Base-by-base conservation (phyloP, 2,888 invertebrate genomes). In the Tenodera sinensis region DNA sequence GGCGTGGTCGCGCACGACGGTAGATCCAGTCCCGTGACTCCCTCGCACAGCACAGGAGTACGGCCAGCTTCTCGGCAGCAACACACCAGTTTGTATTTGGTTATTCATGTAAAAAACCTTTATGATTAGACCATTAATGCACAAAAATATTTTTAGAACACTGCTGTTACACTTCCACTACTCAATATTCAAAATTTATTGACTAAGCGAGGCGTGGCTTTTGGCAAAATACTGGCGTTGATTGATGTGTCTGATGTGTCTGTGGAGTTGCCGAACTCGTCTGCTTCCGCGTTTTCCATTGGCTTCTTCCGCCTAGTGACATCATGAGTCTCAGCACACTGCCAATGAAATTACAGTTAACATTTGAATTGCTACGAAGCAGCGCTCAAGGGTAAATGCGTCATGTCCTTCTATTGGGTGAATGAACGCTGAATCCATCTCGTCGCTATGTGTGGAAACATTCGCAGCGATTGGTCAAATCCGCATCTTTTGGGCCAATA, bases 271-370 rank as follows among this genome's bases (percentile, higher is more conserved):
- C 90, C 89, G 83, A 90, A 89, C 88, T 85, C 34, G 84, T 85
- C 87, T 90, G 90, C 84, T 89, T 91, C 90, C 89, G 81, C 42
- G 82, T 89, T 88, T 89, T 84, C 90, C 90, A 91, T 91, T 91
- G 91, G 91, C 91, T 91, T 90, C 90, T 90, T 90, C 90, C 89
- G 90, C 90, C 89, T 89, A 89, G 90, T 91, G 91, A 91, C 91
- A 91, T 91, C 91, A 91, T 90, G 89, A 90, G 88, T 90, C 89
- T 88, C 87, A 89, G 89, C 89, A 90, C 88, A 87, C 89, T 87
- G 87, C 91, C 91, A 91, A 91, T 91, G 90, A 91, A 89, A 91
- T 89, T 90, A 89, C 89, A 90, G 91, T 90, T 91, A 89, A 89
- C 88, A 89, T 88, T 89, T 86, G 85, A 84, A 89, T 89, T 87